Percentiles rank a stretch among this genome's conserved stretches.
These are phyloP conservation scores for Camponotus floridanus DNA, from an alignment of 1,140 invertebrate species.

Conservation along the genomic window DNA sequence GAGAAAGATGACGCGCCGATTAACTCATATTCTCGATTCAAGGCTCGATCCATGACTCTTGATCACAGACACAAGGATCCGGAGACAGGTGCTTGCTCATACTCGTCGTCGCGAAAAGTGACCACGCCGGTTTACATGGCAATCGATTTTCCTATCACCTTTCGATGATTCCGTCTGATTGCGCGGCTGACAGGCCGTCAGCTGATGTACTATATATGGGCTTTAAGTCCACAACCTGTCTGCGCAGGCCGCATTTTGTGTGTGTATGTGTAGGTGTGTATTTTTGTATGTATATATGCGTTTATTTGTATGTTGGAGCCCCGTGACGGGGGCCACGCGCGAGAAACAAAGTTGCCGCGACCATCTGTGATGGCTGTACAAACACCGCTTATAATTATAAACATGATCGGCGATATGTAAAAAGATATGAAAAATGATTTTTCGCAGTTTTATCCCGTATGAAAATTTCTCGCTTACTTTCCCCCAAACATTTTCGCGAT, in stretches of 20 bases:
- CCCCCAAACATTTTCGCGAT: background rate
- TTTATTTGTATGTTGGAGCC: background rate
- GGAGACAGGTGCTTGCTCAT: conserved; percentile 32
- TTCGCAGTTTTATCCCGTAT: conserved; percentile 8
- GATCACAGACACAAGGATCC: conserved; percentile 20
- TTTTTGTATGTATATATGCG: background rate
- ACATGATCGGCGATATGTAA: conserved; percentile 37
- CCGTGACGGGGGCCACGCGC: background rate
- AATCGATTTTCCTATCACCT: conserved; percentile 71
- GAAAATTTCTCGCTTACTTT: background rate
- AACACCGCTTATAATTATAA: background rate
- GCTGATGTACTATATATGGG: conserved; percentile 30
- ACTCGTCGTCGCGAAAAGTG: conserved; percentile 56
- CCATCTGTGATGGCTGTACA: conserved; percentile 36
- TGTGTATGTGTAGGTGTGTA: background rate
- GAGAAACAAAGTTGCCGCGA: background rate
- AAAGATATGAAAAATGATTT: background rate
- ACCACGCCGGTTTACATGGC: conserved; percentile 56
- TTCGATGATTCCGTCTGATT: conserved; percentile 62
- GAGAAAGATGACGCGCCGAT: background rate
- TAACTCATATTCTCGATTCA: background rate
- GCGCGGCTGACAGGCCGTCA: conserved; percentile 42
- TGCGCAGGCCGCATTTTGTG: conserved; percentile 27
- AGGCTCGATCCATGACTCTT: conserved; percentile 36
- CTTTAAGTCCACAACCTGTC: conserved; percentile 58